Conservation (phyloP, 2,113 vertebrate species). For the Cynocephalus volans region DNA sequence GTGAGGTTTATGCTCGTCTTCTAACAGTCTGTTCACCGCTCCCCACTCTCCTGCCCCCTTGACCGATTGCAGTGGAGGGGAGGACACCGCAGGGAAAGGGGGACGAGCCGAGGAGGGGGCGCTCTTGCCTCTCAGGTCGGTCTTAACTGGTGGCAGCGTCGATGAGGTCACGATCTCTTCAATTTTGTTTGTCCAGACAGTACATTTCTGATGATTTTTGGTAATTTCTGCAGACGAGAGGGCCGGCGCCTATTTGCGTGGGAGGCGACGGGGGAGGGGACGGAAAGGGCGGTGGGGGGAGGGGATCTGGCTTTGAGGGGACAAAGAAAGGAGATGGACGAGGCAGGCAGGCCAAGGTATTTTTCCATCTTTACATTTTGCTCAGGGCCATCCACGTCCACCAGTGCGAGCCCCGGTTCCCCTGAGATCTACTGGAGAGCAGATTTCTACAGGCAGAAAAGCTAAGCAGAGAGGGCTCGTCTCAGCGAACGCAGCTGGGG, state of each 20-base stretch:
- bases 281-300: background rate
- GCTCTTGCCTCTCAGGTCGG: background rate
- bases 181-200: background rate
- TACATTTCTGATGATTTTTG: slow-evolving; percentile 33
- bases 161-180: background rate
- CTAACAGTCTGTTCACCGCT: background rate
- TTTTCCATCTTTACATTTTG: slow-evolving; percentile 80
- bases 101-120: background rate
- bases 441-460: slow-evolving; percentile 76
- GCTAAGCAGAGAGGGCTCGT: background rate
- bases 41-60: rapidly evolving
- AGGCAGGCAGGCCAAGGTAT: slow-evolving; percentile 54
- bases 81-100: slow-evolving; percentile 44
- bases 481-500: background rate
- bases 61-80: background rate
- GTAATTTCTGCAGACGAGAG: slow-evolving; percentile 50
- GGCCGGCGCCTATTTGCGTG: rapidly evolving
- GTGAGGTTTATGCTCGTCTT: background rate
- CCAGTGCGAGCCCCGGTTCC: slow-evolving; percentile 19
- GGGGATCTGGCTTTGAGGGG: slow-evolving; percentile 65
- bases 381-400: slow-evolving; percentile 67
- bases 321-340: slow-evolving; percentile 75
- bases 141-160: background rate
- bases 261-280: too few species aligned
- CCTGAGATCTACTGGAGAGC: slow-evolving; percentile 70